phyloP scores from a whole-genome alignment of 2,888 invertebrate species.

The Cephus pulcher region DNA sequence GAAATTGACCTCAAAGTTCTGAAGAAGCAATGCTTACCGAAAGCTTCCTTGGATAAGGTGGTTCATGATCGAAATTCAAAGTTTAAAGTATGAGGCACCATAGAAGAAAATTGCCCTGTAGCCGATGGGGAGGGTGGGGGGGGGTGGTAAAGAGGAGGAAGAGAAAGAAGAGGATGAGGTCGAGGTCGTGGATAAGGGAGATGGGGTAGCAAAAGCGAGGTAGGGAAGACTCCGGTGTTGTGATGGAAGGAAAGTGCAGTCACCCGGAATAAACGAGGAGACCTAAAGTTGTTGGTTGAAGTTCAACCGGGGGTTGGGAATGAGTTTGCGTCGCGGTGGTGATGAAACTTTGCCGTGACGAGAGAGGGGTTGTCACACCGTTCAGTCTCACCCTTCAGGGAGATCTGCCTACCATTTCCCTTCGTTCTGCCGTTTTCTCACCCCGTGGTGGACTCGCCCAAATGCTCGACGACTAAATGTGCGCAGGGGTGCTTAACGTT shows the following conservation, averaged over 20 bases:
- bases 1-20: neutral
- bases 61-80: neutral
- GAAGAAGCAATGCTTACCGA: neutral
- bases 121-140: slow-evolving; percentile 18
- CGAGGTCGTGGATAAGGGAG: neutral
- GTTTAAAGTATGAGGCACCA: slow-evolving; percentile 24
- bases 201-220: slow-evolving; percentile 13
- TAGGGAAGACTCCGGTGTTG: slow-evolving; percentile 38
- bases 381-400: slow-evolving; percentile 34
- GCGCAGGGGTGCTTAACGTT: neutral
- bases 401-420: slow-evolving; percentile 14
- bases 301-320: slow-evolving; percentile 60
- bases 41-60: neutral
- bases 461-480: neutral
- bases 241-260: slow-evolving; percentile 64
- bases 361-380: slow-evolving; percentile 59
- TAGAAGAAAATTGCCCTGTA: slow-evolving; percentile 57
- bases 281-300: slow-evolving; percentile 64
- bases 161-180: slow-evolving; percentile 3
- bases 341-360: slow-evolving; percentile 66
- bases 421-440: slow-evolving; percentile 23
- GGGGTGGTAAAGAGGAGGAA: slow-evolving; percentile 12
- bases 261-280: slow-evolving; percentile 66
- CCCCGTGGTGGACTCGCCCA: slow-evolving; percentile 13
- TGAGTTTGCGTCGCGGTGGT: slow-evolving; percentile 63